Percentiles rank a stretch among this genome's conserved stretches.
Conservation (phyloP, 2,888 invertebrate genomes). For the Ryuthela nishihirai region DNA sequence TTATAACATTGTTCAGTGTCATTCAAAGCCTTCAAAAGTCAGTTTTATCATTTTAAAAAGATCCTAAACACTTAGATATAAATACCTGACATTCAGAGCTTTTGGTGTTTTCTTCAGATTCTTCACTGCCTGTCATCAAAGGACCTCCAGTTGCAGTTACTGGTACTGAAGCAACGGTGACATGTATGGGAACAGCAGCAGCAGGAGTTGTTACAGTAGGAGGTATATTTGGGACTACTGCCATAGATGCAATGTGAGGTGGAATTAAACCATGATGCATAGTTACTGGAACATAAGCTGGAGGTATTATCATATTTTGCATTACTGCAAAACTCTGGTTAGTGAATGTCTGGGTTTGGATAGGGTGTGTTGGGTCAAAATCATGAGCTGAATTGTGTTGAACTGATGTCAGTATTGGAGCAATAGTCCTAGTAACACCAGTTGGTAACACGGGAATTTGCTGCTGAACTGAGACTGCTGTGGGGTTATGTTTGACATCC, state of each 20-base stretch:
- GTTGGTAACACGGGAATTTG: conserved; percentile 6
- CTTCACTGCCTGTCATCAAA: conserved; percentile 1
- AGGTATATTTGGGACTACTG: conserved; percentile 15
- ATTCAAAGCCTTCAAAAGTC: too few relatives aligned
- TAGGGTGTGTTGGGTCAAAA: conserved; percentile 48
- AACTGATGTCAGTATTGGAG: conserved; percentile 5
- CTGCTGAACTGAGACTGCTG: background rate
- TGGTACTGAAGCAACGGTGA: conserved; percentile 9
- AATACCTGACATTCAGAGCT: conserved; percentile 2
- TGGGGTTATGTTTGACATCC: background rate
- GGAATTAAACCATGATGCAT: conserved; percentile 26
- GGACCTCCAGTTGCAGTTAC: conserved; percentile 1
- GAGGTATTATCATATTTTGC: conserved; percentile 35
- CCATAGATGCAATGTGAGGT: conserved; percentile 16
- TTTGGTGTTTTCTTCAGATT: conserved; percentile 4
- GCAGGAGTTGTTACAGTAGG: conserved; percentile 3
- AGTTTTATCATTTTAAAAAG: too few relatives aligned
- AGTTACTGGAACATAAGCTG: conserved; percentile 31
- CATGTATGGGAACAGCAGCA: background rate
- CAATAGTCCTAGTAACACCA: background rate
- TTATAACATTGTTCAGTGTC: too few relatives aligned
- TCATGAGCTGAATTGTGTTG: conserved; percentile 21
- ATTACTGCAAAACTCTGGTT: conserved; percentile 67
- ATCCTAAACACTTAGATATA: too few relatives aligned
- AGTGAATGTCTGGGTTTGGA: conserved; percentile 79